A percentile compares a stretch with the other conserved stretches of the same genome.
Evolutionary conservation across 2,888 invertebrate species (phyloP).

Genomic region (Pseudococcus viburni): DNA sequence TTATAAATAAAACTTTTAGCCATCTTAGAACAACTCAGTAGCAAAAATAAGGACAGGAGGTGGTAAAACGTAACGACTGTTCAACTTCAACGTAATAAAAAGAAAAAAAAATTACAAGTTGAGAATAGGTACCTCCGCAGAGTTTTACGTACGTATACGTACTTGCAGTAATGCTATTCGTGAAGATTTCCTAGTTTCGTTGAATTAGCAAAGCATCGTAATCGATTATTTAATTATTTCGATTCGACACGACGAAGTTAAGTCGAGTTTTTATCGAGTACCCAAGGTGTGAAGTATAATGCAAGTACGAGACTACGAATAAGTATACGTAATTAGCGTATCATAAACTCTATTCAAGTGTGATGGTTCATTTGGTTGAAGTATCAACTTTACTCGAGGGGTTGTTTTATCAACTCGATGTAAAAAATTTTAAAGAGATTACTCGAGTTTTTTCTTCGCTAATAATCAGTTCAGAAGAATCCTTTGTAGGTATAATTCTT

Average conservation of each 20-base stretch:
- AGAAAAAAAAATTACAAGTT: not conserved
- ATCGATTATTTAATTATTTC: conserved; percentile 17
- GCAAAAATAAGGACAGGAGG: not conserved
- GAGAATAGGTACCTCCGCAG: not conserved
- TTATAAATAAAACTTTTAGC: conserved; percentile 3
- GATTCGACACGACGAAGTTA: not conserved
- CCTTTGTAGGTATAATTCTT: conserved; percentile 33
- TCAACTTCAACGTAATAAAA: not conserved
- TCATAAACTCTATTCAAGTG: not conserved
- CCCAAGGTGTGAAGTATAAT: not conserved
- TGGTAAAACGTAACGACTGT: not conserved
- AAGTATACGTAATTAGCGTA: not conserved
- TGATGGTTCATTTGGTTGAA: conserved; percentile 14
- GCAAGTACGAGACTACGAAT: not conserved
- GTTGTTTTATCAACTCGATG: not conserved
- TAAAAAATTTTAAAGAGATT: not conserved
- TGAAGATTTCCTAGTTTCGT: not conserved
- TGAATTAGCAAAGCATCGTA: conserved; percentile 2
- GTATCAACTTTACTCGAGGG: conserved; percentile 11
- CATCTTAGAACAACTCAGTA: not conserved
- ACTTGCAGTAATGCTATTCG: not conserved
- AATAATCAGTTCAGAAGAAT: not conserved
- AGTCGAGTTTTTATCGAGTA: not conserved
- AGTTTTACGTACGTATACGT: not conserved
- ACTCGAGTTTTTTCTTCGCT: not conserved